phyloP scores from a whole-genome alignment of 2,797 vertebrate species.

The Fistularia tabacaria region DNA sequence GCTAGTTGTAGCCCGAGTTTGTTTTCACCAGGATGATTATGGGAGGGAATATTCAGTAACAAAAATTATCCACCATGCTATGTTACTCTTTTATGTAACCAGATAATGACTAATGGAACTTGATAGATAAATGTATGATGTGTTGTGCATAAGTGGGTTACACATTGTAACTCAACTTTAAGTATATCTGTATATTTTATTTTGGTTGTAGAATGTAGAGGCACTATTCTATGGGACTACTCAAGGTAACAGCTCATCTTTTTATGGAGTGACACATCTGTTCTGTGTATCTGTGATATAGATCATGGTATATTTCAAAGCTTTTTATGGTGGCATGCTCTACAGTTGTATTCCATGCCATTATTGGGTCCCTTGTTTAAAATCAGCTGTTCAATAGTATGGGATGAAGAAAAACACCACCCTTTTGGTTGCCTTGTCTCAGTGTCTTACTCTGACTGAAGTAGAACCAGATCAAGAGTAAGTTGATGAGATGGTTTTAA shows the following conservation, averaged over 20 bases:
- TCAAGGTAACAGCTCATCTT: constrained; percentile 57
- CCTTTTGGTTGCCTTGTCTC: too few species aligned
- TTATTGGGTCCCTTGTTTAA: constrained; percentile 3
- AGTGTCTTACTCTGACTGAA: too few species aligned
- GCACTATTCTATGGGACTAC: constrained; percentile 53
- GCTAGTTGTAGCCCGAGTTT: constrained; percentile 53
- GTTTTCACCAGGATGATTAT: constrained; percentile 39
- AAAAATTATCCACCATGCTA: constrained; percentile 41
- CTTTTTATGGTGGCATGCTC: constrained; percentile 73
- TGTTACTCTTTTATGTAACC: constrained; percentile 63
- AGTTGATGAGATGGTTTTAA: too few species aligned
- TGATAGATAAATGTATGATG: constrained; percentile 64
- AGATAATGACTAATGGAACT: constrained; percentile 55
- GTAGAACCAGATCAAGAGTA: too few species aligned
- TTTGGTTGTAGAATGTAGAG: constrained; percentile 67
- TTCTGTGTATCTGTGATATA: constrained; percentile 67
- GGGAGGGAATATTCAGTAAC: constrained; percentile 34
- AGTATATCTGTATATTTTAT: constrained; percentile 61
- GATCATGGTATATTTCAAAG: constrained; percentile 61
- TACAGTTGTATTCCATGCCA: constrained; percentile 50
- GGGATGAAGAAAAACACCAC: too few species aligned
- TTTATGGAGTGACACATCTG: constrained; percentile 57
- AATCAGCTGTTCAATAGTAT: too few species aligned
- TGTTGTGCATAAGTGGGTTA: constrained; percentile 67
- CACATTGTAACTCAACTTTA: constrained; percentile 62